Evolutionary conservation across 2,888 invertebrate species (phyloP).

Genomic region (Masnerella sp.): DNA sequence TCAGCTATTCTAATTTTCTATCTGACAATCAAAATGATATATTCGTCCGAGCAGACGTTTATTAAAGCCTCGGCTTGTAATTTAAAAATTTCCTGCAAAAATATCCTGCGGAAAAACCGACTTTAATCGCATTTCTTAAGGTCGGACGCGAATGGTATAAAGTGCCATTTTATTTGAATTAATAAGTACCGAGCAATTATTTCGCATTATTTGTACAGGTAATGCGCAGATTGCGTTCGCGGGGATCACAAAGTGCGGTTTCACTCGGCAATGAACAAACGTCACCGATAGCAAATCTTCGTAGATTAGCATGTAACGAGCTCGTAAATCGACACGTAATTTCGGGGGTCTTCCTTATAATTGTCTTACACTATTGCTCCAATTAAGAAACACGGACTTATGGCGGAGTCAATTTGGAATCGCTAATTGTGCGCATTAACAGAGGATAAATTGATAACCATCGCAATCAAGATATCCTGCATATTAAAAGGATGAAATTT

Average conservation of each 20-base stretch:
- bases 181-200: slow-evolving; percentile 23
- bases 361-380: slow-evolving; percentile 31
- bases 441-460: slow-evolving; percentile 23
- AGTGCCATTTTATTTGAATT: slow-evolving; percentile 14
- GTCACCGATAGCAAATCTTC: slow-evolving; percentile 63
- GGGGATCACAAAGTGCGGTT: slow-evolving; percentile 67
- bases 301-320: slow-evolving; percentile 71
- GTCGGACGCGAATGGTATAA: too few species aligned
- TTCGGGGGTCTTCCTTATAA: slow-evolving; percentile 39
- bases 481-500: slow-evolving; percentile 43
- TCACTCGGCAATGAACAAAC: slow-evolving; percentile 65
- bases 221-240: slow-evolving; percentile 33
- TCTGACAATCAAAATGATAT: slow-evolving; percentile 60
- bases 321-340: slow-evolving; percentile 70
- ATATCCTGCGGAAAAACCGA: neutral
- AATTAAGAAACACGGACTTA: slow-evolving; percentile 41
- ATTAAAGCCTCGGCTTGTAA: slow-evolving; percentile 36
- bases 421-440: slow-evolving; percentile 27
- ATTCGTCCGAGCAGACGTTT: slow-evolving; percentile 50
- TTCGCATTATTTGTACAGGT: slow-evolving; percentile 40
- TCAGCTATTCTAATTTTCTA: slow-evolving; percentile 57
- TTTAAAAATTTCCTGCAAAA: slow-evolving; percentile 24
- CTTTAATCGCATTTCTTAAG: neutral
- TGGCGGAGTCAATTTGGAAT: slow-evolving; percentile 44
- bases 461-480: slow-evolving; percentile 24